Evolutionary conservation across 2,797 vertebrate genomes (phyloP), one percentile per base, ranked within the genome.

Genomic region (Pampus argenteus): DNA sequence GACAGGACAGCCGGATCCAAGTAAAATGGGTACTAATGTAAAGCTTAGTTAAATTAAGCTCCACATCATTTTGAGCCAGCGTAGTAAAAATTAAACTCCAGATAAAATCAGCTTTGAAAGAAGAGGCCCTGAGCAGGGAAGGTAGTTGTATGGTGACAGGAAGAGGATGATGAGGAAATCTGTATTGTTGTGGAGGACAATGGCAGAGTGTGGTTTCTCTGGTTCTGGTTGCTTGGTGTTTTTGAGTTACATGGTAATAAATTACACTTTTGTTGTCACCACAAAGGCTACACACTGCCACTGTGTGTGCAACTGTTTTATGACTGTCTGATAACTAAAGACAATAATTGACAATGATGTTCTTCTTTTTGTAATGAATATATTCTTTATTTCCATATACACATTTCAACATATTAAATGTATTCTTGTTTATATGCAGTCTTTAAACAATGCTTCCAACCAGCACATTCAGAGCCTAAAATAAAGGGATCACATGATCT

Each of bases 311-410:
- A 13, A 54, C 57, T 38, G 56, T 29, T 72, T 36, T 31, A 40
- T 7, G n/a, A 44, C 40, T 18, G 40, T 3, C 6, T 15, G 2
- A 44, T 44, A 44, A 40, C 15, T 55, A 25, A 51, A 57, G 44
- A 59, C 13, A 65, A 13, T 10, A n/a, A 42, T 9, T 34, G 1
- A 17, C 9, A 57, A 42, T 15, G 3, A 31, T 1, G 0, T 3
- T 20, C 9, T 15, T 1, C n/a, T 25, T 42, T 72, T 74, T 62
- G 34, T 78, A 65, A 60, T 81, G 62, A 88, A 81, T 79, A 79
- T 55, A 82, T 64, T 82, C 71, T 92, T 92, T 92, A 91, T 88
- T 91, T 79, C 76, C 70, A 74, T 83, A 60, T 65, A 86, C 76
- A 86, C 64, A 80, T 79, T 66, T 83, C 48, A 56, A 83, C 62